phyloP scores from a whole-genome alignment of 2,113 vertebrate genomes.

The Neodontobutis hainanensis region DNA sequence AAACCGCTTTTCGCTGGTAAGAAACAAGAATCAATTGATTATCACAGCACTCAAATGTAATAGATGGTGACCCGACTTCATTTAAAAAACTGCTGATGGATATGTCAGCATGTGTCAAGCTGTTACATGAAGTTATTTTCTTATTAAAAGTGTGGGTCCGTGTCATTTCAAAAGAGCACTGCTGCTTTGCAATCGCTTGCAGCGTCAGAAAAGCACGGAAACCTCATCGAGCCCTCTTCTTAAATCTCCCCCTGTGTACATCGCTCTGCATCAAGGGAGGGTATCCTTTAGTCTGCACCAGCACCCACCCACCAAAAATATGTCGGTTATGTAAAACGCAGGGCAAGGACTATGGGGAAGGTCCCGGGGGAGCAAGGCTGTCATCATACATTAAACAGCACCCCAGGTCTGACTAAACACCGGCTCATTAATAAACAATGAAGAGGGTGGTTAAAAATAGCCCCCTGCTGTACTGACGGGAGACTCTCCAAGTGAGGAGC shows the following conservation, averaged over 20 bases:
- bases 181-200: conserved; percentile 36
- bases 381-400: conserved; percentile 81
- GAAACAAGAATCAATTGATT: conserved; percentile 10
- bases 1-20: background rate
- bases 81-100: conserved; percentile 16
- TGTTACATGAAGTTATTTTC: conserved; percentile 18
- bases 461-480: conserved; percentile 37
- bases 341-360: conserved; percentile 58
- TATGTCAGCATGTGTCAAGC: conserved; percentile 12
- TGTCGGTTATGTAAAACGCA: conserved; percentile 74
- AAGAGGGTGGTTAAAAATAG: conserved; percentile 75
- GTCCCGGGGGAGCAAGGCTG: conserved; percentile 71
- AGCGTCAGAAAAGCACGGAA: conserved; percentile 38
- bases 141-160: conserved; percentile 33
- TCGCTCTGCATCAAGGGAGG: conserved; percentile 42
- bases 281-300: conserved; percentile 40
- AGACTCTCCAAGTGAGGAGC: conserved; percentile 52
- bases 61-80: background rate
- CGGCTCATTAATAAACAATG: conserved; percentile 78
- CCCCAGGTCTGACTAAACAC: conserved; percentile 79
- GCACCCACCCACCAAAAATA: conserved; percentile 40
- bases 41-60: conserved; percentile 4
- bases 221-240: conserved; percentile 56
- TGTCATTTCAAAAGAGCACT: conserved; percentile 39
- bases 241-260: conserved; percentile 66